Percentiles rank a stretch among this genome's conserved stretches.
Evolutionary conservation across 1,140 invertebrate species (phyloP).

Genomic region (Trachymyrmex septentrionalis): DNA sequence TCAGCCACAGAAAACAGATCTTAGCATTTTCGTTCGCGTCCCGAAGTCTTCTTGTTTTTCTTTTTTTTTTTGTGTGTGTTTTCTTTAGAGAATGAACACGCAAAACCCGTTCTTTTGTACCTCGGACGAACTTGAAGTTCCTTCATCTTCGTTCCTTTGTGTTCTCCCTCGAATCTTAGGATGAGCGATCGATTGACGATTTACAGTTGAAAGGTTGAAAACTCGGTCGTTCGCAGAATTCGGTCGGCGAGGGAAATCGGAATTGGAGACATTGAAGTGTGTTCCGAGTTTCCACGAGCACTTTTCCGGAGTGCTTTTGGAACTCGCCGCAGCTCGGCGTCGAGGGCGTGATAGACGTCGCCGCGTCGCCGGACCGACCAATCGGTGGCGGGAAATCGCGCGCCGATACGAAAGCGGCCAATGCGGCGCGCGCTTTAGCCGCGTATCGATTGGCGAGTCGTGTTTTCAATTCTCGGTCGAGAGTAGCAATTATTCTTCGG

Average conservation of each 20-base stretch:
- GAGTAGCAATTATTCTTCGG: conserved; percentile 63
- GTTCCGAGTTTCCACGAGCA: not conserved
- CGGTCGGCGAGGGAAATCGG: too few species aligned
- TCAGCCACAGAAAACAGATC: too few species aligned
- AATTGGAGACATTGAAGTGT: not conserved
- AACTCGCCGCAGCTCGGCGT: not conserved
- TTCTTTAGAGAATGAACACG: too few species aligned
- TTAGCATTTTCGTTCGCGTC: too few species aligned
- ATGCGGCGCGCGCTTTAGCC: conserved; percentile 65
- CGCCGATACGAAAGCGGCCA: conserved; percentile 65
- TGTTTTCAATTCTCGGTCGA: conserved; percentile 72
- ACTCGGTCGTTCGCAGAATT: not conserved
- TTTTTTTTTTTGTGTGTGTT: not conserved
- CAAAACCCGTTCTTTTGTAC: too few species aligned
- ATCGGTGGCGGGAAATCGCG: conserved; percentile 44
- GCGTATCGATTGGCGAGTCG: conserved; percentile 71
- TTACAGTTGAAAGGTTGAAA: not conserved
- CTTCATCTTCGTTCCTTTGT: too few species aligned
- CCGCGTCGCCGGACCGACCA: conserved; percentile 9
- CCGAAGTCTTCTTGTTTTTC: too few species aligned
- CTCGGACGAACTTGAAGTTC: too few species aligned
- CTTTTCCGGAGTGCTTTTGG: not conserved
- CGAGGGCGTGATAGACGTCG: not conserved
- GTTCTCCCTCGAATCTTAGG: not conserved
- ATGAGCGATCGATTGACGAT: not conserved